These are phyloP conservation scores for Sorex fumeus DNA, from an alignment of 2,113 vertebrate genomes.

Conservation along the genomic window DNA sequence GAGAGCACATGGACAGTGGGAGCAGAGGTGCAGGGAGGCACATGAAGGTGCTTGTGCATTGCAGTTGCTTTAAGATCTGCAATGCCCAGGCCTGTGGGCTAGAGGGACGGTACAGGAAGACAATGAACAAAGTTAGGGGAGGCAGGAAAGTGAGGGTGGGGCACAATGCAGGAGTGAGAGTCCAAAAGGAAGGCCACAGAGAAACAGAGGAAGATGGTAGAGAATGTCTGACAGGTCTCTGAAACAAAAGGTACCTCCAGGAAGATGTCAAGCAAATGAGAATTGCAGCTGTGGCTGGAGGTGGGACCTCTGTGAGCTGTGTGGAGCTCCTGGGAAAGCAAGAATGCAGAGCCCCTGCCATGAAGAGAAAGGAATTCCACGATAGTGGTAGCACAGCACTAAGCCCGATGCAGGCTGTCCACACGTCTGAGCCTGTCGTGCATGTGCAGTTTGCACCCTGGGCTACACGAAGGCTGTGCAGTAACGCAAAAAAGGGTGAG, in stretches of 20 bases:
- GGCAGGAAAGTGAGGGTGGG: too few relatives aligned
- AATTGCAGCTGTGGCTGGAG: neutral
- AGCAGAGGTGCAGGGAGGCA: too few relatives aligned
- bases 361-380: neutral
- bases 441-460: too few relatives aligned
- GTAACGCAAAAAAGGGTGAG: neutral
- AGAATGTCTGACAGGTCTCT: neutral
- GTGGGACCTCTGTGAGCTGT: neutral
- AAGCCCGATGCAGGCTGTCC: neutral
- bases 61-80: too few relatives aligned
- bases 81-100: neutral
- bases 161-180: neutral
- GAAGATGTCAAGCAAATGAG: neutral
- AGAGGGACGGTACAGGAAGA: neutral
- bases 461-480: too few relatives aligned
- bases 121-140: too few relatives aligned
- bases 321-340: neutral
- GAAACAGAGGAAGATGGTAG: neutral
- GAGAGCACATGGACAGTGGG: neutral
- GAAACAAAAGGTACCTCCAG: neutral
- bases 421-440: neutral
- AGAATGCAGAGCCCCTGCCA: neutral
- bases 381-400: neutral
- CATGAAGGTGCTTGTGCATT: neutral
- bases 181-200: neutral